Conservation (phyloP, 1,140 invertebrate species). For the Dermatophagoides farinae region DNA sequence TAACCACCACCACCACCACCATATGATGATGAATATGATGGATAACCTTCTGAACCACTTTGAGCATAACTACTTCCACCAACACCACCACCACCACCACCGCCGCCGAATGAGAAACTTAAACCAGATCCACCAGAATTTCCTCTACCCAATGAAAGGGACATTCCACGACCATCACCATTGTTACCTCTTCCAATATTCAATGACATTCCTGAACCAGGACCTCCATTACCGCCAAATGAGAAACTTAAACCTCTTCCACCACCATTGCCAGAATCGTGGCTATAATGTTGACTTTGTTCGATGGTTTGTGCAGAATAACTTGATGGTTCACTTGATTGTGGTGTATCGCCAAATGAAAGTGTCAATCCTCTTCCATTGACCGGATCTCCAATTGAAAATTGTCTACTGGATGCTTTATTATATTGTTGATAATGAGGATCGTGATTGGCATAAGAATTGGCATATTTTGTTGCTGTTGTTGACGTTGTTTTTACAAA, state of each 20-base stretch:
- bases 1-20: background rate
- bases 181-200: background rate
- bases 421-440: background rate
- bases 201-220: background rate
- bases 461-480: background rate
- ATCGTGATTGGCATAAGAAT: background rate
- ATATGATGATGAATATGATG: background rate
- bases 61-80: background rate
- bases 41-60: background rate
- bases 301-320: background rate
- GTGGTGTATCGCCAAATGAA: background rate
- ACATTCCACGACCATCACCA: background rate
- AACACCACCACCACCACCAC: background rate
- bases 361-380: slow-evolving; percentile 8
- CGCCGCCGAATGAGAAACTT: background rate
- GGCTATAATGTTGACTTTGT: background rate
- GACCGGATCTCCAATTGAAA: slow-evolving; percentile 6
- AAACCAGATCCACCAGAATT: background rate
- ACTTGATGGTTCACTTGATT: background rate
- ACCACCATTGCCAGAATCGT: background rate
- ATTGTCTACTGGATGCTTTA: background rate
- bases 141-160: background rate
- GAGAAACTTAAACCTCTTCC: background rate
- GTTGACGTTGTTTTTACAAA: background rate
- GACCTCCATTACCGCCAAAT: background rate